Base-by-base conservation (phyloP, 1,140 invertebrate species). In the Cherax destructor region DNA sequence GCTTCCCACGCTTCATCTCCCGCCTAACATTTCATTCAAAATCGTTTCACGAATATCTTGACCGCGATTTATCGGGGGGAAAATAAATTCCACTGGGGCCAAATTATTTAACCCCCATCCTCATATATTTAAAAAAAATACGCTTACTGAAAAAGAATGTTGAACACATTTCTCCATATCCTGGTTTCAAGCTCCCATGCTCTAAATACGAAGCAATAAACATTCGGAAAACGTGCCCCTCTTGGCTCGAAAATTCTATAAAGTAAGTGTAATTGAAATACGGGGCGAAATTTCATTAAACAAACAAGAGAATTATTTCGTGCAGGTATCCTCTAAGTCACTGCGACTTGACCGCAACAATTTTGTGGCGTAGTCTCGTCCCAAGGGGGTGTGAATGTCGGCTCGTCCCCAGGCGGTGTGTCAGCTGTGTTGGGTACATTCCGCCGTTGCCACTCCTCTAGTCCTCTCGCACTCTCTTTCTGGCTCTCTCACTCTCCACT, bases 391-490 rank as follows among this genome's bases (percentile, higher is more conserved):
- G 74, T 87, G 56, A 78, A 61, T 87, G 50, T 87, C 24, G 76
- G 72, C 85, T 87, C 85, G 85, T 87, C 85, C 85, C 85, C 85
- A 87, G 85, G 52, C 85, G n/a, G 50, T 87, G 85, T 87, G 85
- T 77, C 85, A 21, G 50, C 72, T 77, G 65, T 74, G 65, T 59
- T 86, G 84, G 85, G 85, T 77, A 77, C 69, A 86, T 59, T 77
- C 52, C 74, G 52, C 85, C 41, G 24, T 74, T 61, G 21, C 65
- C 21, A 1, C 47, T 21, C 21, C 61, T 49, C 83, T 69, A 13
- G 13, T 59, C 7, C 56, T 18, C 83, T 52, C 83, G n/a, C 83
- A 13, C 59, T 49, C 59, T 30, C 79, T 49, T 9, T 69, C 30
- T 84, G 4, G 5, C 61, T 72, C 30, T 72, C 49, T 84, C 61